Base-by-base conservation (phyloP, 2,113 vertebrate species). In the Scomber japonicus region DNA sequence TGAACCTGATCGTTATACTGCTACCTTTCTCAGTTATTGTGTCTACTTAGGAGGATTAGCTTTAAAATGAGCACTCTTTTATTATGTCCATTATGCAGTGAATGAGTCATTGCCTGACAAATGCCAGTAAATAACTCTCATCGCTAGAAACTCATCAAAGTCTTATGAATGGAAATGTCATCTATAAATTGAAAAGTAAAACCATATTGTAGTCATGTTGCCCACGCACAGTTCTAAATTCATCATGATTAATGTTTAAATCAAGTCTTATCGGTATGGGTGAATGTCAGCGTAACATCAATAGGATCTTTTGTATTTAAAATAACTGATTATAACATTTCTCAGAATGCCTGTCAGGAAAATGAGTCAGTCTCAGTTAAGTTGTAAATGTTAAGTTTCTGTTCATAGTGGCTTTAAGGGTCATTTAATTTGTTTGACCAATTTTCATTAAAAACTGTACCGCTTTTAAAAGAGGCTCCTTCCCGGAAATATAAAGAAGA, bases 11-110 rank as follows among this genome's bases (percentile, higher is more conserved):
- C 78, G 76, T 60, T 84, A 77, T 73, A 62, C 63, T 77, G 64
- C 84, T 77, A 54, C 56, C 53, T 66, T 62, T 73, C 81, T 66
- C 63, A 49, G 49, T 75, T 85, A 83, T 70, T 77, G 46, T 80
- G 77, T 85, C 67, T 85, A 90, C 87, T 92, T 75, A 78, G 16
- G 57, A 54, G 81, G 80, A 89, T 90, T 87, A 85, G 79, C 71
- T 86, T 82, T 69, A 83, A 83, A 69, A 71, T 30, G 16, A 68
- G 40, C 49, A 7, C 31, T 40, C 55, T 40, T 86, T 87, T 85
- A 89, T 81, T 74, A 71, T n/a, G 45, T 13, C 80, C 72, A 85
- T 88, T 65, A 84, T 75, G 61, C 63, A 15, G 19, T 16, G 4
- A 53, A 66, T 78, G 35, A 78, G 83, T 85, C 78, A 78, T 83